Percentiles rank a stretch among this genome's conserved stretches.
Evolutionary conservation across 2,113 vertebrate species (phyloP).

Genomic region (Zapus hudsonius): DNA sequence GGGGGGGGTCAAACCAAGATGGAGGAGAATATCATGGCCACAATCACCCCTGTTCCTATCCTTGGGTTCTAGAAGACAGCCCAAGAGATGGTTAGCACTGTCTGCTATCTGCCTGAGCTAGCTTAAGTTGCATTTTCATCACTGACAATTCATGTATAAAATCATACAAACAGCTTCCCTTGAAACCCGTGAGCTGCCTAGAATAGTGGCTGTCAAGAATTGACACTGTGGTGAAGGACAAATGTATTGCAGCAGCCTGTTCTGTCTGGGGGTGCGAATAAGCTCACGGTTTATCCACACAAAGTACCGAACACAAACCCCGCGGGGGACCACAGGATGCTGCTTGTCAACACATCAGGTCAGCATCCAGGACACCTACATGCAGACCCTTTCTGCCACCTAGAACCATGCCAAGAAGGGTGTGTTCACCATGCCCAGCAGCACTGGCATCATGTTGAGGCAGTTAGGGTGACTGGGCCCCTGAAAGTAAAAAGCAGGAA

Average conservation of each 20-base stretch:
- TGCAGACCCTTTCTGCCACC: not conserved
- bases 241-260: not conserved
- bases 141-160: not conserved
- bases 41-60: not conserved
- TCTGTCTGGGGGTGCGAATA: not conserved
- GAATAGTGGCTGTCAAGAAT: not conserved
- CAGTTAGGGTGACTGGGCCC: too few species aligned
- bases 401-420: not conserved
- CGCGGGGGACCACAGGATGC: not conserved
- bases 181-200: not conserved
- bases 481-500: too few species aligned
- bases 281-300: not conserved
- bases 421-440: not conserved
- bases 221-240: not conserved
- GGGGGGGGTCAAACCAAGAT: not conserved
- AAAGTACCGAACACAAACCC: not conserved
- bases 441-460: not conserved
- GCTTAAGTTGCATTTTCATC: not conserved
- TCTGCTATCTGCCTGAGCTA: not conserved
- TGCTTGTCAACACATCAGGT: not conserved
- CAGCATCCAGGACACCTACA: not conserved
- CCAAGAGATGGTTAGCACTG: not conserved
- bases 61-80: not conserved
- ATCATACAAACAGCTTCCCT: not conserved
- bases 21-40: not conserved